Evolutionary conservation across 2,888 invertebrate genomes (phyloP).

Genomic region (Drosophila algonquin): DNA sequence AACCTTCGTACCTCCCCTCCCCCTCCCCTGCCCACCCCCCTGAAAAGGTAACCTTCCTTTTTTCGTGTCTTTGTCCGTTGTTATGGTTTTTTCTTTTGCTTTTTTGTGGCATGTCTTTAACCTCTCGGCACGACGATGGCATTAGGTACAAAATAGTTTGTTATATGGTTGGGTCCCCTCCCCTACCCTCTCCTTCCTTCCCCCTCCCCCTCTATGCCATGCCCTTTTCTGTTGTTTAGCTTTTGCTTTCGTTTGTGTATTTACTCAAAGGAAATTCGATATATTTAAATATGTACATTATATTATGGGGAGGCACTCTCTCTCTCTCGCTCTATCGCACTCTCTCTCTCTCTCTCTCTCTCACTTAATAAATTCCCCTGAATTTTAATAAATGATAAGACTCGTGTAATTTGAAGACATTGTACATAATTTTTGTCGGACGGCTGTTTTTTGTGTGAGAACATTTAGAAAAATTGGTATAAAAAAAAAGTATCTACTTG

Average conservation of each 20-base stretch:
- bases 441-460: conserved; percentile 45
- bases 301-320: conserved; percentile 10
- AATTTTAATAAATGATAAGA: conserved; percentile 74
- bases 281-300: conserved; percentile 65
- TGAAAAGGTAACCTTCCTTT: background rate
- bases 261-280: conserved; percentile 66
- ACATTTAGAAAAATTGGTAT: conserved; percentile 51
- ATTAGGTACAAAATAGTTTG: conserved; percentile 51
- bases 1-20: background rate
- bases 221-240: conserved; percentile 18
- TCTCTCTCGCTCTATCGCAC: too few species aligned
- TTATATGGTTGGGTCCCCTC: conserved; percentile 23
- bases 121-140: conserved; percentile 25
- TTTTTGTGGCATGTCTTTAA: conserved; percentile 36
- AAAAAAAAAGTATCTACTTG: conserved; percentile 9
- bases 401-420: conserved; percentile 72
- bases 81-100: conserved; percentile 4
- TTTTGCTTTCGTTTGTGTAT: conserved; percentile 48
- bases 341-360: conserved; percentile 16
- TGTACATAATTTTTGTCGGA: conserved; percentile 56
- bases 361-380: conserved; percentile 68
- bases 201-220: too few species aligned
- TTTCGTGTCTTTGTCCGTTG: background rate
- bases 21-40: background rate
- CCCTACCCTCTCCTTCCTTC: too few species aligned